Evolutionary conservation across 1,140 invertebrate genomes (phyloP), one percentile per base, ranked within the genome.

Genomic region (Teleopsis dalmanni): DNA sequence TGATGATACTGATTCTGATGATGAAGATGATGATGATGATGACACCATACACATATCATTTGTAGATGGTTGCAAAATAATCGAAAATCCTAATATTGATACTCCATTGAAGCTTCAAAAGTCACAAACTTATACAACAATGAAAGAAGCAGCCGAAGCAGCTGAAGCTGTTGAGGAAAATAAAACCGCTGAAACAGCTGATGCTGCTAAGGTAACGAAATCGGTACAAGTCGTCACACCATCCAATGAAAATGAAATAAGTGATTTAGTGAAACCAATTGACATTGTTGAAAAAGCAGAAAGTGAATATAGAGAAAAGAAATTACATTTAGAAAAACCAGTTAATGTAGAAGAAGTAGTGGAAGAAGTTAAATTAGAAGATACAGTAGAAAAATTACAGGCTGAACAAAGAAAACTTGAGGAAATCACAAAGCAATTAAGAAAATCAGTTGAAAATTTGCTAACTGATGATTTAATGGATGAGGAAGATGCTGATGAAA

Each of bases 381-480:
- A 35, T 29, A 52, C 50, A 9, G 34, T 52, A 33, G 64, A 65
- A 31, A 54, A 60, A n/a, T 46, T 67, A 26, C 64, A 67, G 52
- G 64, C 64, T 18, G 64, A 67, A 42, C 64, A 67, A 45, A 56
- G 59, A 13, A 65, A 62, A 19, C 60, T 67, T 53, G 64, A 62
- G 34, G 59, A 67, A 56, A 67, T 67, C 56, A 62, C 64, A 57
- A 67, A 67, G 51, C 64, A 67, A 60, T 16, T 67, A 52, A 61
- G 64, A 29, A 66, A 64, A 42, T 67, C 64, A 22, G 64, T 67
- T 2, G 64, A 67, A 51, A 62, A 67, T 50, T 53, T 67, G 45
- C 53, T 67, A 11, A 53, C 50, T 14, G 58, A 60, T 50, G 57
- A 29, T 40, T n/a, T 25, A 21, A 34, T 14, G 13, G 25, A 44